These are phyloP conservation scores for Drosophila multiciliata DNA, from an alignment of 2,888 invertebrate genomes.

Conservation along the genomic window DNA sequence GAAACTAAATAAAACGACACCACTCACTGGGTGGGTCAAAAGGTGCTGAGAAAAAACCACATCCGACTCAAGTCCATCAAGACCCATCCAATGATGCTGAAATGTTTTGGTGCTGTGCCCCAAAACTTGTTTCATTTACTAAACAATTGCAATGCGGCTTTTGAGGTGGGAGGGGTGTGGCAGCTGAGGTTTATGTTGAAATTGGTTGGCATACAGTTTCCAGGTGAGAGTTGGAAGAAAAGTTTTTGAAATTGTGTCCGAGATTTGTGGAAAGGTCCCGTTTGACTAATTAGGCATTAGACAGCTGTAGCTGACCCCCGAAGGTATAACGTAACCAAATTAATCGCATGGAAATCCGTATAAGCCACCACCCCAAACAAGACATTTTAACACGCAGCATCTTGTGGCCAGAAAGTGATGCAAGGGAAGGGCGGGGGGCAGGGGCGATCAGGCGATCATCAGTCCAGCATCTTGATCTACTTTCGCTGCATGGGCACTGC, in stretches of 20 bases:
- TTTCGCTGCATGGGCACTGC: conserved; percentile 12
- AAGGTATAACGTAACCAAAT: conserved; percentile 34
- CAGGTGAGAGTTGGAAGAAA: conserved; percentile 3
- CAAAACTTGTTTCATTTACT: conserved; percentile 60
- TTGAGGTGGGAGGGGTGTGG: conserved; percentile 8
- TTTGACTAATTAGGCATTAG: conserved; percentile 42
- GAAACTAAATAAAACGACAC: conserved; percentile 41
- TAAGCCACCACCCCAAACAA: conserved; percentile 46
- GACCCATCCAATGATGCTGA: conserved; percentile 50
- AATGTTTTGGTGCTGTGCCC: conserved; percentile 34
- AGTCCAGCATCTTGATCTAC: conserved; percentile 16
- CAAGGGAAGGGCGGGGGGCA: neutral
- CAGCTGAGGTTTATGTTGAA: conserved; percentile 36
- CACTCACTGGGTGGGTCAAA: conserved; percentile 61
- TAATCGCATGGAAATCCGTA: conserved; percentile 53
- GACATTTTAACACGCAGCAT: conserved; percentile 63
- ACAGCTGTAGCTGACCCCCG: conserved; percentile 43
- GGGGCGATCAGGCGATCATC: conserved; percentile 3
- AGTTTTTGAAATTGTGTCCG: conserved; percentile 1
- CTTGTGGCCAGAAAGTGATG: conserved; percentile 46
- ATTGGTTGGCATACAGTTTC: conserved; percentile 8
- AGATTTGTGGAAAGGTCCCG: conserved; percentile 2
- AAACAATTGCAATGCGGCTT: neutral
- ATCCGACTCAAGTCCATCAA: conserved; percentile 6
- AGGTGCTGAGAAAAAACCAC: conserved; percentile 76